Conservation (phyloP, 1,140 invertebrate species). For the Drosophila virilis region DNA sequence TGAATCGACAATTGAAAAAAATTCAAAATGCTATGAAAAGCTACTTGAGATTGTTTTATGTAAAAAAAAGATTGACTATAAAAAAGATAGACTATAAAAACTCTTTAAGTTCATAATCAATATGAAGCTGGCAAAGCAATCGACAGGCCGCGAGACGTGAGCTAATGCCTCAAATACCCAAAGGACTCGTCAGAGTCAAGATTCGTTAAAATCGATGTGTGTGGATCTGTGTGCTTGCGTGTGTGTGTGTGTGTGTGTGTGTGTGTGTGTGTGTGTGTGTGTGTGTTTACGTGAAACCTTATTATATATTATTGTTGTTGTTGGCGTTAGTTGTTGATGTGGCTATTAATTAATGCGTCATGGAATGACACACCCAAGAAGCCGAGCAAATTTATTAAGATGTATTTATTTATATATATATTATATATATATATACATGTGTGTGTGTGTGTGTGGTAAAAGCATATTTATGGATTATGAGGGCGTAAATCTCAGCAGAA, state of each 20-base stretch:
- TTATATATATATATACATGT: conserved; percentile 27
- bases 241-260: conserved; percentile 2
- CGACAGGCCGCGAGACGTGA: conserved; percentile 67
- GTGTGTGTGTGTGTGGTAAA: conserved; percentile 49
- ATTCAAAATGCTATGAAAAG: no score
- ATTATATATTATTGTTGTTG: conserved; percentile 53
- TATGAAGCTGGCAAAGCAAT: conserved; percentile 47
- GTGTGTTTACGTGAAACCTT: conserved; percentile 25
- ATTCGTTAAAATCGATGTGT: conserved; percentile 32
- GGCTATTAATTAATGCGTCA: conserved; percentile 82
- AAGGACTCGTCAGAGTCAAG: conserved; percentile 61
- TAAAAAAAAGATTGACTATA: not conserved
- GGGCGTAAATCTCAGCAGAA: conserved; percentile 76
- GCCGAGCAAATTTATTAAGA: conserved; percentile 75
- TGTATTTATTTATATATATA: conserved; percentile 43
- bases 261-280: conserved; percentile 20
- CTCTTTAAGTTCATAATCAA: conserved; percentile 23
- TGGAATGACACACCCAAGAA: conserved; percentile 70
- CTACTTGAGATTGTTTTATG: no score
- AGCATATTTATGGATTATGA: conserved; percentile 83
- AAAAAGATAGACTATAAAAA: not conserved
- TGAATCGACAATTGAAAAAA: no score
- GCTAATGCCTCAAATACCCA: conserved; percentile 36
- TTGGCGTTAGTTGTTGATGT: conserved; percentile 75
- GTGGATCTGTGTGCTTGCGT: conserved; percentile 18